phyloP scores from a whole-genome alignment of 2,888 invertebrate genomes.

The Drosophila glabriapex region DNA sequence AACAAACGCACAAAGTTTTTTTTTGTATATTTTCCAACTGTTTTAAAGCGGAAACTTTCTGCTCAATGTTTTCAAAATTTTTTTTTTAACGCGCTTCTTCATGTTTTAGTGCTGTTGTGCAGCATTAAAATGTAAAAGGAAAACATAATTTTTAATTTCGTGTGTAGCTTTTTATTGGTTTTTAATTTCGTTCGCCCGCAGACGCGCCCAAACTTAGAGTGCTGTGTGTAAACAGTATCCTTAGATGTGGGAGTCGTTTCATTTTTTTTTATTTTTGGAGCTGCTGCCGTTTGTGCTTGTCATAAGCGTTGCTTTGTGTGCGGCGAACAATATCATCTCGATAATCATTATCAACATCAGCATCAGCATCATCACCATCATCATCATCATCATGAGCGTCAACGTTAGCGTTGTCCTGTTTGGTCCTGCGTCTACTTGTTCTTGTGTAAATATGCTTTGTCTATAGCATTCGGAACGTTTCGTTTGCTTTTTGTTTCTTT shows the following conservation, averaged over 20 bases:
- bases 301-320: conserved; percentile 71
- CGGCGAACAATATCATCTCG: conserved; percentile 68
- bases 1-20: conserved; percentile 32
- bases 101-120: conserved; percentile 52
- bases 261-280: conserved; percentile 23
- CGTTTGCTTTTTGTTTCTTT: conserved; percentile 47
- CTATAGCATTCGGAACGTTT: conserved; percentile 61
- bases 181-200: conserved; percentile 71
- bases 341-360: conserved; percentile 52
- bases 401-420: conserved; percentile 26
- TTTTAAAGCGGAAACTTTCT: conserved; percentile 45
- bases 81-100: conserved; percentile 46
- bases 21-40: conserved; percentile 42
- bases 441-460: conserved; percentile 82
- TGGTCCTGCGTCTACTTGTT: conserved; percentile 51
- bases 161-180: conserved; percentile 79
- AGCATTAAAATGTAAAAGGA: conserved; percentile 60
- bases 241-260: conserved; percentile 54
- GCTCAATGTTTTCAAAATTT: conserved; percentile 11
- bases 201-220: conserved; percentile 47
- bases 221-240: conserved; percentile 73
- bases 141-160: conserved; percentile 82
- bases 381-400: conserved; percentile 16
- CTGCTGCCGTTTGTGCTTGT: conserved; percentile 41
- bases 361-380: conserved; percentile 32